Evolutionary conservation across 2,888 invertebrate genomes (phyloP), one percentile per base, ranked within the genome.

Genomic region (Cephus sareptanus): DNA sequence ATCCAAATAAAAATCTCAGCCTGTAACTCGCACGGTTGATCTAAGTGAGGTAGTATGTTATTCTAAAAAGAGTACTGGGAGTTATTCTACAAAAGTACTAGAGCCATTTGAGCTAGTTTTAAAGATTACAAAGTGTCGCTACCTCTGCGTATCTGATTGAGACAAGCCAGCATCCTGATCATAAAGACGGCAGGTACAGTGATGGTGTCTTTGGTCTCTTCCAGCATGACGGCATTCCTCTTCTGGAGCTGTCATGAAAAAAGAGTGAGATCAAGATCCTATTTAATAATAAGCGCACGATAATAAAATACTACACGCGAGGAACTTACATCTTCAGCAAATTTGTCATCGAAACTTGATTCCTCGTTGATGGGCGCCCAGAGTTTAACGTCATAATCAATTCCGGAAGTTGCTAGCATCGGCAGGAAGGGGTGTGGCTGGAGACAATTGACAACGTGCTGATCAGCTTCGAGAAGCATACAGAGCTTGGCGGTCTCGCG

Each of bases 151-250:
- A 94, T 94, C 83, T 94, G 94, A 91, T 95, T 95, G 82, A 95
- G 92, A 87, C 95, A 95, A 70, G 95, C 94, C 88, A 95, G 89
- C 94, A 95, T 95, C 86, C 95, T 92, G 83, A 97, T 95, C 96
- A 97, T 96, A 90, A 97, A 96, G 76, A 96, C 95, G 31, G 97
- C 97, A 56, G 97, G 97, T 77, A 97, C 96, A 35, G 97, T 97
- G 81, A 97, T 96, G 1, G 97, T 97, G 89, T 97, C 97, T 90
- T 95, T 94, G 31, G 97, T 97, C 92, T 97, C 97, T 92, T 96
- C 96, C 85, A 97, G 91, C 96, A 97, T 96, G 73, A 96, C 93
- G 82, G 95, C 95, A 92, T 97, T 97, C 76, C 96, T 93, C 88
- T 94, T 93, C 87, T 95, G 95, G 79, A 97, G 92, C 96, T 97